phyloP scores from a whole-genome alignment of 92 coral and sea anemone species.

The Isaurus tuberculatus region DNA sequence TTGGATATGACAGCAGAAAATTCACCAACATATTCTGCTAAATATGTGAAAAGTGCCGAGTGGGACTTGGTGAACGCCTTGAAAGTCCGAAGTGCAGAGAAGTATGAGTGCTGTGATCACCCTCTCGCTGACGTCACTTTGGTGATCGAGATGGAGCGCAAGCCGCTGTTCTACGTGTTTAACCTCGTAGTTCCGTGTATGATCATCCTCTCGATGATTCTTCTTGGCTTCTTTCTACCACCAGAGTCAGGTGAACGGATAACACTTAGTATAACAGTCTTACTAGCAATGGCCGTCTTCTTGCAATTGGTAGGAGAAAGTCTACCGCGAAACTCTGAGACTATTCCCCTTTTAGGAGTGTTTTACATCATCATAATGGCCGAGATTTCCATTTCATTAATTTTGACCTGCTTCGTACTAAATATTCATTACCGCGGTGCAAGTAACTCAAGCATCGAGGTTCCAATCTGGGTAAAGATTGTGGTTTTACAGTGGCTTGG shows the following conservation, averaged over 20 bases:
- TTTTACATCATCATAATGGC: conserved; percentile 98
- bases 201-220: conserved; percentile 90
- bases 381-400: conserved; percentile 88
- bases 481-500: conserved; percentile 89
- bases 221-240: conserved; percentile 94
- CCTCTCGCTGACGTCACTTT: conserved; percentile 84
- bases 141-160: conserved; percentile 73
- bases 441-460: conserved; percentile 76
- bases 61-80: conserved; percentile 75
- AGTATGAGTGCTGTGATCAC: conserved; percentile 81
- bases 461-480: conserved; percentile 88
- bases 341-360: conserved; percentile 89
- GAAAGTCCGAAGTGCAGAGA: conserved; percentile 63
- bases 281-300: conserved; percentile 97
- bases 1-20: conserved; percentile 86
- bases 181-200: conserved; percentile 92
- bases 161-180: conserved; percentile 92
- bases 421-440: conserved; percentile 93
- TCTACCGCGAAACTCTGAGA: conserved; percentile 96
- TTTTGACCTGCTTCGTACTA: conserved; percentile 94
- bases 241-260: conserved; percentile 97
- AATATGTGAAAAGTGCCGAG: conserved; percentile 91
- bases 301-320: conserved; percentile 93
- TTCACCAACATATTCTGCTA: conserved; percentile 67
- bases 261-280: conserved; percentile 92